Base-by-base conservation (phyloP, 1,140 invertebrate species). In the Anastatus disparis region DNA sequence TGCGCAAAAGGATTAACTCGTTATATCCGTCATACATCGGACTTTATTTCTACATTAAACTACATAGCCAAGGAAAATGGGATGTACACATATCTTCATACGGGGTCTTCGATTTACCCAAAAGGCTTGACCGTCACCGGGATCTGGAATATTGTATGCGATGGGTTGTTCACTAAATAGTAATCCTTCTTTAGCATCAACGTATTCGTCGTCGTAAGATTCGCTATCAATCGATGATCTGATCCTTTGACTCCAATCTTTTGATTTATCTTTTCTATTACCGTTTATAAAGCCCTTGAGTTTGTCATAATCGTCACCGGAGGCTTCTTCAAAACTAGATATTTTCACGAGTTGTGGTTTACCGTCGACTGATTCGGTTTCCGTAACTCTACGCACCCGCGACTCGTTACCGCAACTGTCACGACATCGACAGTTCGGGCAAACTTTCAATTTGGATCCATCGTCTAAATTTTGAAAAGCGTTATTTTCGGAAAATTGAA, bases 81-180 rank as follows among this genome's bases (percentile, higher is more conserved):
- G 17, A 50, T 29, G 20, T 40, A 53, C 27, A 35, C 44, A 13
- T 24, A n/a, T 67, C 38, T 58, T 58, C 27, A 27, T 17, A 55
- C 46, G 8, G 24, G 7, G 50, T 70, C 42, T 26, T 44, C 56
- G 55, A 64, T 77, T 86, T 86, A 86, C 85, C 85, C 85, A 85
- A 76, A 84, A 85, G 70, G 83, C 77, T 75, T 84, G 76, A 75
- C 76, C 81, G 65, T 80, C 78, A 64, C 77, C 78, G 61, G 75
- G 67, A 74, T 81, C 78, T 44, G 83, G 79, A 72, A 80, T 81
- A 24, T 73, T 68, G 71, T 79, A 84, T 56, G 81, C 73, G 62
- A 84, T 84, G 8, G 80, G 78, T 65, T 56, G 17, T 2, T 64
- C 40, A n/a, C 26, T n/a, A 13, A 42, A 13, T 0, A 17, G 13